Conservation (phyloP, 1,140 invertebrate genomes). For the Drosophila sucinea region DNA sequence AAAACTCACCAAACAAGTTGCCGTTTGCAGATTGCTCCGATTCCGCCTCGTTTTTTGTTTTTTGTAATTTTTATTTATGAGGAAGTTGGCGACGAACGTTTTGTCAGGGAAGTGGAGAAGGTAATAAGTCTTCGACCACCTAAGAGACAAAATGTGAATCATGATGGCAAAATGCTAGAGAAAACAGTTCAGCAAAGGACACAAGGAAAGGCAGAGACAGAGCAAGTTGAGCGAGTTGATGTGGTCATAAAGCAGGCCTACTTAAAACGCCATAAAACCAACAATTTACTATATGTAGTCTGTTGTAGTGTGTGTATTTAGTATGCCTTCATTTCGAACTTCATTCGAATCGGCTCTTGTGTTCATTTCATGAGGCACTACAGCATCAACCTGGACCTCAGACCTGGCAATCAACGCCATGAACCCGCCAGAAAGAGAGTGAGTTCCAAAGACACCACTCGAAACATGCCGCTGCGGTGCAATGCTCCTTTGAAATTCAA, state of each 20-base stretch:
- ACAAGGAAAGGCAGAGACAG: slow-evolving; percentile 3
- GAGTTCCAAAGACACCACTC: slow-evolving; percentile 14
- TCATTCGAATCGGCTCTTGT: slow-evolving; percentile 18
- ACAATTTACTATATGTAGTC: slow-evolving; percentile 69
- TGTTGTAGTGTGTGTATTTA: not conserved
- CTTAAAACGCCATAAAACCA: slow-evolving; percentile 82
- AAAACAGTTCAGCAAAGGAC: slow-evolving; percentile 15
- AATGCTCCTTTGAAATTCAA: slow-evolving; percentile 83
- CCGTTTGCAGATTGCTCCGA: slow-evolving; percentile 44
- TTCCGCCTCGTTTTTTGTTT: slow-evolving; percentile 41
- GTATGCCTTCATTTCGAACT: slow-evolving; percentile 48
- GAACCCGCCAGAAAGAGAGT: slow-evolving; percentile 20
- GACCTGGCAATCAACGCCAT: slow-evolving; percentile 53
- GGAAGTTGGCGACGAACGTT: slow-evolving; percentile 68
- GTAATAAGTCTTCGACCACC: slow-evolving; percentile 78
- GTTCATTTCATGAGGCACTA: not conserved
- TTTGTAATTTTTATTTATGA: slow-evolving; percentile 40
- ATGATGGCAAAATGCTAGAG: slow-evolving; percentile 30
- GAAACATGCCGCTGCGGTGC: slow-evolving; percentile 76
- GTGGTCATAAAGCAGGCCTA: slow-evolving; percentile 75
- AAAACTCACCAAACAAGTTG: slow-evolving; percentile 61
- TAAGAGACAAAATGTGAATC: slow-evolving; percentile 66
- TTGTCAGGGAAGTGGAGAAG: slow-evolving; percentile 74
- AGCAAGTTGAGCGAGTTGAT: slow-evolving; percentile 4
- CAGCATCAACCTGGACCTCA: slow-evolving; percentile 1